Conservation (phyloP, 1,140 invertebrate genomes). For the Hyles vespertilio region DNA sequence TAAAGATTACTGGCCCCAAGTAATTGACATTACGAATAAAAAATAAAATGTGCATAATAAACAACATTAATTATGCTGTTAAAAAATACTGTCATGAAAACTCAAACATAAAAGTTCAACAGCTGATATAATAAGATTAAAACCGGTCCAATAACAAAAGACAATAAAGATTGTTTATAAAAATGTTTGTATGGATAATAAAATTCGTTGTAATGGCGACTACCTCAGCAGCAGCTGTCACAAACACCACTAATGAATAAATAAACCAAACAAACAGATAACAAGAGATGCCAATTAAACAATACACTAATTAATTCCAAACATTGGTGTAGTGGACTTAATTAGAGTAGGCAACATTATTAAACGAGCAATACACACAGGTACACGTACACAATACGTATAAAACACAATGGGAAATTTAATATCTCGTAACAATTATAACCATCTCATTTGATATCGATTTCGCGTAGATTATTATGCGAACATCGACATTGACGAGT, state of each 20-base stretch:
- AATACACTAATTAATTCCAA: slow-evolving; percentile 76
- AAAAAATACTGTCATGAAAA: too few species aligned
- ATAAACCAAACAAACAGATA: slow-evolving; percentile 74
- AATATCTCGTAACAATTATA: slow-evolving; percentile 36
- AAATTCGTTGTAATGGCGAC: slow-evolving; percentile 37
- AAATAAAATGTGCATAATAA: too few species aligned
- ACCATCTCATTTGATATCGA: slow-evolving; percentile 11
- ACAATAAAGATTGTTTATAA: background rate
- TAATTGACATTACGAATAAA: too few species aligned
- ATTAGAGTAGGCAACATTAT: slow-evolving; percentile 72
- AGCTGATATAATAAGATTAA: background rate
- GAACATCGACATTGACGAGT: background rate
- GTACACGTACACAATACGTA: slow-evolving; percentile 28
- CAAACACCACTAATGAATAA: slow-evolving; percentile 73
- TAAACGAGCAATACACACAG: slow-evolving; percentile 52
- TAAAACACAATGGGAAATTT: slow-evolving; percentile 39
- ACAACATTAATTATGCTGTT: too few species aligned
- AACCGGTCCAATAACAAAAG: background rate
- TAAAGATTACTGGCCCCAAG: too few species aligned
- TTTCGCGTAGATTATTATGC: slow-evolving; percentile 4
- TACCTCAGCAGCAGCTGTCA: slow-evolving; percentile 65
- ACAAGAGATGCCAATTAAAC: slow-evolving; percentile 76
- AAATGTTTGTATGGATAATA: slow-evolving; percentile 12
- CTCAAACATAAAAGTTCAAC: background rate
- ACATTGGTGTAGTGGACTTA: slow-evolving; percentile 75